phyloP scores from a whole-genome alignment of 2,888 invertebrate species.

The Rotaria macrura region DNA sequence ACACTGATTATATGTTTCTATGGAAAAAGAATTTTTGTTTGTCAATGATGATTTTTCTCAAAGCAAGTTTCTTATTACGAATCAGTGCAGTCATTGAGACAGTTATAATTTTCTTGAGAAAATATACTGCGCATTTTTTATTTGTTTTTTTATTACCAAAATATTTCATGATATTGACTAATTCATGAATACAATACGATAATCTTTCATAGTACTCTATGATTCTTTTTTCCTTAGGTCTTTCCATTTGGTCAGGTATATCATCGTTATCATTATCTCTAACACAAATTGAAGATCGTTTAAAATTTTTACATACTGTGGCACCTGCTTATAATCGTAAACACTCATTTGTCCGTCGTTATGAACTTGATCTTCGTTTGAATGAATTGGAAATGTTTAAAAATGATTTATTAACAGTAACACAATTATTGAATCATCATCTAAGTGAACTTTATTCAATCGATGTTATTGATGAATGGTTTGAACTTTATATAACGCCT shows the following conservation, averaged over 20 bases:
- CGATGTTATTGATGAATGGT: slow-evolving; percentile 3
- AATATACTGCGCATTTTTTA: too few relatives aligned
- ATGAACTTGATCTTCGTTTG: not conserved
- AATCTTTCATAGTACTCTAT: too few relatives aligned
- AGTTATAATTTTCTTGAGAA: too few relatives aligned
- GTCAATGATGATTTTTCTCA: too few relatives aligned
- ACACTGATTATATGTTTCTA: too few relatives aligned
- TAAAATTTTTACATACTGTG: not conserved
- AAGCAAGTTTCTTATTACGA: too few relatives aligned
- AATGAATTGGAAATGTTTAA: not conserved
- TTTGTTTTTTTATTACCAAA: too few relatives aligned
- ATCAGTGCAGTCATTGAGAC: too few relatives aligned
- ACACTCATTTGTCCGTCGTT: not conserved
- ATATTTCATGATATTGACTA: too few relatives aligned
- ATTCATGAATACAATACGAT: too few relatives aligned
- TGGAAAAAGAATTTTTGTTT: too few relatives aligned
- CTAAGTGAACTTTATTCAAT: not conserved
- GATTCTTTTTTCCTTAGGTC: not conserved
- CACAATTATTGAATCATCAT: not conserved
- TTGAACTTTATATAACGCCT: not conserved
- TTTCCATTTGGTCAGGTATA: slow-evolving; percentile 5
- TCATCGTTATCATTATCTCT: not conserved
- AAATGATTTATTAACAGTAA: not conserved
- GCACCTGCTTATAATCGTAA: not conserved
- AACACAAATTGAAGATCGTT: not conserved